These are phyloP conservation scores for Octodonta nipae DNA, from an alignment of 2,888 invertebrate species.

Conservation along the genomic window DNA sequence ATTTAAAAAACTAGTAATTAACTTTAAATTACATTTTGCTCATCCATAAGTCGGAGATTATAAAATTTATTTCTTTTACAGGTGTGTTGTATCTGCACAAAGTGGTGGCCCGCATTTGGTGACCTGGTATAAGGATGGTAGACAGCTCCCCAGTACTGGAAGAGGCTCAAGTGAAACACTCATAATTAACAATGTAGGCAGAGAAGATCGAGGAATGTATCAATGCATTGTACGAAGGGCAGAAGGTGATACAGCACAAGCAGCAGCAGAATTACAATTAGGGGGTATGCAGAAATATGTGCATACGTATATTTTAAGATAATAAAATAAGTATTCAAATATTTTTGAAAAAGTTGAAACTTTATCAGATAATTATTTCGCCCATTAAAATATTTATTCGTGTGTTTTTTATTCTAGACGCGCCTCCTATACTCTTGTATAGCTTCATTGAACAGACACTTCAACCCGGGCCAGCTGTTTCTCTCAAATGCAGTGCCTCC, in stretches of 20 bases:
- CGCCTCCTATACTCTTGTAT: conserved; percentile 59
- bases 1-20: no score
- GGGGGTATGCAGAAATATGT: conserved; percentile 44
- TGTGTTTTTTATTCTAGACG: no score
- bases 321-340: no score
- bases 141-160: conserved; percentile 52
- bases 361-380: no score
- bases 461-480: conserved; percentile 64
- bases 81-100: conserved; percentile 44
- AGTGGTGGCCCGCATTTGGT: conserved; percentile 38
- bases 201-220: conserved; percentile 65
- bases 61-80: conserved; percentile 39
- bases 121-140: conserved; percentile 50
- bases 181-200: conserved; percentile 50
- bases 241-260: conserved; percentile 63
- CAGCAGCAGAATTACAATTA: conserved; percentile 58
- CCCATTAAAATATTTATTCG: no score
- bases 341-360: no score
- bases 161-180: conserved; percentile 50
- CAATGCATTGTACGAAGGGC: conserved; percentile 58
- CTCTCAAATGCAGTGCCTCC: conserved; percentile 60
- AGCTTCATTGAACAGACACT: conserved; percentile 67
- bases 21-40: no score
- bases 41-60: no score
- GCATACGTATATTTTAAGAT: no score